Conservation (phyloP, 2,888 invertebrate species). For the Hemithea aestivaria region DNA sequence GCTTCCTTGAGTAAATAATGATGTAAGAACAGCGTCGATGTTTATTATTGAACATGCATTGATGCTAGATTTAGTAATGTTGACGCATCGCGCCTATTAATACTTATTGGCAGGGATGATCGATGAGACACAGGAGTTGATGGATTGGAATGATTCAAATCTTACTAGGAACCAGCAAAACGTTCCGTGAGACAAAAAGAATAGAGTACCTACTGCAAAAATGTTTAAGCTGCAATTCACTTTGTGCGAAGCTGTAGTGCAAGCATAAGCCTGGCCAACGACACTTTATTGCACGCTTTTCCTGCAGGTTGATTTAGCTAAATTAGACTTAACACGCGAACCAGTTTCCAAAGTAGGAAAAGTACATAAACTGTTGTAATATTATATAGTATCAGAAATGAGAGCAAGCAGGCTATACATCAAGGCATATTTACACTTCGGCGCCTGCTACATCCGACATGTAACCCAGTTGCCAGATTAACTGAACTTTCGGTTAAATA, state of each 20-base stretch:
- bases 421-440: slow-evolving; percentile 27
- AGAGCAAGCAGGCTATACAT: slow-evolving; percentile 28
- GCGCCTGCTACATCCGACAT: slow-evolving; percentile 33
- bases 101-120: slow-evolving; percentile 17
- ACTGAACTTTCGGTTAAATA: slow-evolving; percentile 45
- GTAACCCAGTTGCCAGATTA: slow-evolving; percentile 41
- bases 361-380: not conserved
- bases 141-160: slow-evolving; percentile 9
- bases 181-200: not conserved
- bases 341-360: too few species aligned
- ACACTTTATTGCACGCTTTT: too few species aligned
- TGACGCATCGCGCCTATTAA: slow-evolving; percentile 26
- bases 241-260: too few species aligned
- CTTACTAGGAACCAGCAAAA: not conserved
- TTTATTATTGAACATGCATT: slow-evolving; percentile 31
- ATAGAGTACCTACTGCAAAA: too few species aligned
- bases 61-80: slow-evolving; percentile 31
- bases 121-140: slow-evolving; percentile 2
- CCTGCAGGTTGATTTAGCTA: too few species aligned
- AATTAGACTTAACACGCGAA: too few species aligned
- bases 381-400: slow-evolving; percentile 17
- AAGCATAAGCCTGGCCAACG: too few species aligned
- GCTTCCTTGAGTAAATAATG: slow-evolving; percentile 66
- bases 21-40: slow-evolving; percentile 43
- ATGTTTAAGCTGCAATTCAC: too few species aligned